Base-by-base conservation (phyloP, 2,888 invertebrate species). In the Macroteleia sp. region DNA sequence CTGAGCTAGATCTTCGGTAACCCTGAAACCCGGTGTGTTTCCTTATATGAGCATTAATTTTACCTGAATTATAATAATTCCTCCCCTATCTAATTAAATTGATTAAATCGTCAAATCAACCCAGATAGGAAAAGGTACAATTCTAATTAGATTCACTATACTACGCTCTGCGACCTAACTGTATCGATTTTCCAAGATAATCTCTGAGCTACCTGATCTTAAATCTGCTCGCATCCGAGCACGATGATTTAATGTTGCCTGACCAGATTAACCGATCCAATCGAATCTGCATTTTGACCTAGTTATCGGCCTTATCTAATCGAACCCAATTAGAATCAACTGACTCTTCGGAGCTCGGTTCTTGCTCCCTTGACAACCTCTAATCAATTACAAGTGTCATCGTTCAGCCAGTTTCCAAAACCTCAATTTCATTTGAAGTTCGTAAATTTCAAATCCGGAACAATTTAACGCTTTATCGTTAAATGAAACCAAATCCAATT, bases 241-340 rank as follows among this genome's bases (percentile, higher is more conserved):
- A n/a, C n/a, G n/a, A n/a, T 71, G 61, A 71, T 71, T 71, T 46
- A 71, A 71, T 62, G 71, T 16, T 16, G 44, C 46, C 46, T 16
- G 61, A 61, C 42, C 61, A 46, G 71, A 71, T 57, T 25, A 61
- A 28, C 46, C 28, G 54, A 70, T 52, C 42, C 54, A 46, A 62
- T 71, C 61, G 52, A 30, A 71, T 71, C 71, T 71, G 54, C 71
- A 71, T 71, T 62, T 62, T 62, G 71, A 71, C 71, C 71, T 42
- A 71, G 30, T 70, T 70, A 52, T 52, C 57, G 36, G 34, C n/a
- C 52, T 52, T 70, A 70, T 52, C 61, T 70, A 70, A 70, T 61
- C 70, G 44, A 52, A 39, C 59, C 50, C 59, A 59, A 67, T 67
- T 67, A 67, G 34, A 39, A 69, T 66, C 48, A 14, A 19, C 12